phyloP scores from a whole-genome alignment of 2,888 invertebrate genomes.

The Patella pellucida region DNA sequence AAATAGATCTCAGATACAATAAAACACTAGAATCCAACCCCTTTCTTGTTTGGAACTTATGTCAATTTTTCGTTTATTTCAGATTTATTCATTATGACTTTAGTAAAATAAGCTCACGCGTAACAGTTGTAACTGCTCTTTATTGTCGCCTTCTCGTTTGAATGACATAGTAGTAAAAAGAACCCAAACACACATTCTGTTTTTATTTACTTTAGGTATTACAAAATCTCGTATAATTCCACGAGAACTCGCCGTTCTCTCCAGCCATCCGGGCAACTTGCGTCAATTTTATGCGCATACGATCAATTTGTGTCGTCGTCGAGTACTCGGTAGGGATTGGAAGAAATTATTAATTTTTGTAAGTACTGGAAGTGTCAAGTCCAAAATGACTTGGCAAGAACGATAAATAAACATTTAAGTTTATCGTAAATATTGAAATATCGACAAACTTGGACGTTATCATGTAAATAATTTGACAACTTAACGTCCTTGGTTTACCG shows the following conservation, averaged over 20 bases:
- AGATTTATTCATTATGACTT: too few relatives aligned
- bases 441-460: too few relatives aligned
- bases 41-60: too few relatives aligned
- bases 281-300: conserved; percentile 46
- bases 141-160: conserved; percentile 61
- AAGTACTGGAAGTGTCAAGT: conserved; percentile 26
- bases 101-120: conserved; percentile 40
- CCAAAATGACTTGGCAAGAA: too few relatives aligned
- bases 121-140: conserved; percentile 39
- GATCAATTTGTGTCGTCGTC: conserved; percentile 49
- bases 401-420: too few relatives aligned
- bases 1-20: too few relatives aligned
- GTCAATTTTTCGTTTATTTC: too few relatives aligned
- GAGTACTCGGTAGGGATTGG: conserved; percentile 34
- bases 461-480: too few relatives aligned
- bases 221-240: neutral
- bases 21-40: too few relatives aligned
- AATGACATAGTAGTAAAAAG: conserved; percentile 52
- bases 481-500: conserved; percentile 32
- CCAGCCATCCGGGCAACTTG: conserved; percentile 47
- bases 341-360: conserved; percentile 41
- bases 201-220: neutral
- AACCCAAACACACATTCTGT: neutral
- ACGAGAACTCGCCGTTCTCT: conserved; percentile 21
- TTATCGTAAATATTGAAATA: too few relatives aligned